These are phyloP conservation scores for Apis dorsata DNA, from an alignment of 1,140 invertebrate genomes.

Conservation along the genomic window DNA sequence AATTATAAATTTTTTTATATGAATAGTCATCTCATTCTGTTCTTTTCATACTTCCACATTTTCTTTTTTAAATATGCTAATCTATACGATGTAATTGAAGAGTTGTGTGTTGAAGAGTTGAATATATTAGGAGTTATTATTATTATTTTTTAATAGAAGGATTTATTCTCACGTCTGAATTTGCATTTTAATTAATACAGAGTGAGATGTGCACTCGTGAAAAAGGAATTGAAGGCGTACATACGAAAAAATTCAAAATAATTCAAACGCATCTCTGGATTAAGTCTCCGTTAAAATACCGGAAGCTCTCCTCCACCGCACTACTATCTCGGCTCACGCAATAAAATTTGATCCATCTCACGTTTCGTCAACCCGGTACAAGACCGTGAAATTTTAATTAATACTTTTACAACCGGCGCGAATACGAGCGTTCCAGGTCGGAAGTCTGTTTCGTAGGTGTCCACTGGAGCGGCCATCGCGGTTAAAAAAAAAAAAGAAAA, in stretches of 20 bases:
- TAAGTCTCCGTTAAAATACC: constrained; percentile 25
- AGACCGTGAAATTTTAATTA: constrained; percentile 36
- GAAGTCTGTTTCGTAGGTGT: constrained; percentile 8
- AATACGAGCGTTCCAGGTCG: background rate
- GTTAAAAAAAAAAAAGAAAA: background rate
- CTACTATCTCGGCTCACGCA: background rate
- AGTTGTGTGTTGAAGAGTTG: no score
- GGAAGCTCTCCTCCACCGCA: background rate
- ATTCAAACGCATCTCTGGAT: background rate
- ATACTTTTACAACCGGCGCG: background rate
- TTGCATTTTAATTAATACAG: no score
- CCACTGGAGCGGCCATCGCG: background rate
- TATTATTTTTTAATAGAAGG: no score
- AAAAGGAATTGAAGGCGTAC: no score
- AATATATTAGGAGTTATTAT: no score
- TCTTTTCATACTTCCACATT: no score
- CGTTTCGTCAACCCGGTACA: background rate
- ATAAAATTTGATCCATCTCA: constrained; percentile 18
- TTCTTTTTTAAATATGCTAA: no score
- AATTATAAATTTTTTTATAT: no score
- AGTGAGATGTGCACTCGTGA: no score
- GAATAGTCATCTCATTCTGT: no score
- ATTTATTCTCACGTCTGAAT: no score
- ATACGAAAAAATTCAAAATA: constrained; percentile 6
- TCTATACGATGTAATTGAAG: no score